phyloP scores from a whole-genome alignment of 2,113 vertebrate genomes.

The Phylloscopus trochiloides region DNA sequence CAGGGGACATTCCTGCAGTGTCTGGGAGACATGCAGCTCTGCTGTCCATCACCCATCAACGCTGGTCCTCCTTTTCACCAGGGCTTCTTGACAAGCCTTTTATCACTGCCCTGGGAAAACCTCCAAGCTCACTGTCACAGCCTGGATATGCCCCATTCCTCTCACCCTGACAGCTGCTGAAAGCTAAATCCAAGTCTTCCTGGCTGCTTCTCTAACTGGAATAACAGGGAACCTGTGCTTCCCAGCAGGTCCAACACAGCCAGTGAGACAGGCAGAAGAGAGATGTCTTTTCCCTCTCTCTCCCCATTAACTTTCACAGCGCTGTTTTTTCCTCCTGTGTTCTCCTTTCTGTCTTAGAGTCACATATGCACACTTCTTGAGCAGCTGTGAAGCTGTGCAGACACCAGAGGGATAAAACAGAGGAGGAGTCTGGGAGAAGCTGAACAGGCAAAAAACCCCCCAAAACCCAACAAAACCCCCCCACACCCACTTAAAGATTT shows the following conservation, averaged over 20 bases:
- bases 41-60: background rate
- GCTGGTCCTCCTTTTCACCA: background rate
- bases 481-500: background rate
- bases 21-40: background rate
- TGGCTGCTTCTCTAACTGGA: background rate
- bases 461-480: background rate
- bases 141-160: background rate
- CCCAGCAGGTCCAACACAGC: background rate
- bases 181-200: background rate
- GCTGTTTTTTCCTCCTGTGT: background rate
- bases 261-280: background rate
- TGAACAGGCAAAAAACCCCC: background rate
- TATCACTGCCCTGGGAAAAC: background rate
- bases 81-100: background rate
- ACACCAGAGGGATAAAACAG: background rate
- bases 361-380: background rate
- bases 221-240: background rate
- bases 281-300: background rate
- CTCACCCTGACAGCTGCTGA: background rate
- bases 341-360: background rate
- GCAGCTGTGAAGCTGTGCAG: background rate
- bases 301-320: background rate
- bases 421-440: background rate
- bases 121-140: background rate
- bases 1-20: background rate